phyloP scores from a whole-genome alignment of 2,113 vertebrate genomes.

The Oreotrochilus melanogaster region DNA sequence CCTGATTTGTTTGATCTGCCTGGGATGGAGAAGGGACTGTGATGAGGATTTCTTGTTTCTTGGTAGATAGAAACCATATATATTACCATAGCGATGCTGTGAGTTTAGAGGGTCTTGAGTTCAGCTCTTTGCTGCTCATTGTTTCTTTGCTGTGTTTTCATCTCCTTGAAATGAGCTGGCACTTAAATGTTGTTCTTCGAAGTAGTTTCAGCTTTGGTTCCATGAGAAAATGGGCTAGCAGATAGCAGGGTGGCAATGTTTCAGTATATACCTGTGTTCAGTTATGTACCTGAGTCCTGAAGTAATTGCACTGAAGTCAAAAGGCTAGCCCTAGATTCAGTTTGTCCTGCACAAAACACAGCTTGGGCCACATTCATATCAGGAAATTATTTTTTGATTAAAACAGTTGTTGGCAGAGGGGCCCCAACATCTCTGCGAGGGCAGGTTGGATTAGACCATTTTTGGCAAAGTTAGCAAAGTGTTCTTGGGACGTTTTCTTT shows the following conservation, averaged over 20 bases:
- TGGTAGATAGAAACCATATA: background rate
- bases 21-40: background rate
- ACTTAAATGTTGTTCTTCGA: background rate
- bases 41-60: background rate
- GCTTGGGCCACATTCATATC: background rate
- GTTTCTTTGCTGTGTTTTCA: background rate
- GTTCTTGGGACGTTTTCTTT: slow-evolving; percentile 47
- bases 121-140: background rate
- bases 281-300: background rate
- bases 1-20: background rate
- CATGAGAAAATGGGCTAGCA: background rate
- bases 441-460: slow-evolving; percentile 37
- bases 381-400: slow-evolving; percentile 48
- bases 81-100: background rate
- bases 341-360: background rate
- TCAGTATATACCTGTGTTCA: background rate
- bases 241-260: background rate
- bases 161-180: background rate
- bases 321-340: background rate
- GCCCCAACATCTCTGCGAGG: background rate
- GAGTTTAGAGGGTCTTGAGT: background rate
- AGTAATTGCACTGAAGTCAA: background rate
- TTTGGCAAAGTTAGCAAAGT: slow-evolving; percentile 33
- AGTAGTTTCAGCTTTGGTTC: background rate
- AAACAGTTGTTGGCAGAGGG: slow-evolving; percentile 9